Evolutionary conservation across 2,797 vertebrate species (phyloP), one percentile per base, ranked within the genome.

Genomic region (Ceryle rudis): DNA sequence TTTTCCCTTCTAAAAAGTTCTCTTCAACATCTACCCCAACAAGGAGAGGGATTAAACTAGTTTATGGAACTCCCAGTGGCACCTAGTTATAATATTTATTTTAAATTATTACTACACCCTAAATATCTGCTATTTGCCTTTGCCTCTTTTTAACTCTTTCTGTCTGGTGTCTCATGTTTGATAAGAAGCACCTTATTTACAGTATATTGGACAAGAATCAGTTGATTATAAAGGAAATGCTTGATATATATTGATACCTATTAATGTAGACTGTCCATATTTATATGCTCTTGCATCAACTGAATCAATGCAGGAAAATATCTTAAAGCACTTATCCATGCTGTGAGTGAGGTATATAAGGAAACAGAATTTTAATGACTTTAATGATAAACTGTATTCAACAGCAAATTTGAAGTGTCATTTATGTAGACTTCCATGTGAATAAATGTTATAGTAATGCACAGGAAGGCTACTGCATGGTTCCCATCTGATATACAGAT

Each of bases 291-390:
- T 33, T 70, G 39, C 49, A 86, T 44, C 33, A 72, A 42, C 15
- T 28, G 77, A 65, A 88, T 75, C 35, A 78, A 28, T 31, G 23
- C 35, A 93, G 62, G 39, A 91, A 95, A 91, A 83, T 60, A 11
- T 22, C 73, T 84, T 86, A 37, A 81, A 86, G 13, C 7, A 42
- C 51, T 97, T 66, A 70, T 44, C n/a, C 42, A 35, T 81, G 52
- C 29, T 64, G 26, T 70, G 65, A 81, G 33, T 60, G 57, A 89
- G 25, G 35, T 72, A 64, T 57, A 89, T 9, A 29, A 81, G n/a
- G 57, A 90, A 92, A 80, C 4, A 3, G 47, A 92, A 86, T 93
- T 84, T 91, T 82, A 85, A 82, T 75, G 74, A 86, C 90, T 84
- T 91, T 81, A 83, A 82, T 75, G 78, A 81, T 54, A 57, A 89